Evolutionary conservation across 2,797 vertebrate genomes (phyloP), one percentile per base, ranked within the genome.

Genomic region (Anguilla anguilla): DNA sequence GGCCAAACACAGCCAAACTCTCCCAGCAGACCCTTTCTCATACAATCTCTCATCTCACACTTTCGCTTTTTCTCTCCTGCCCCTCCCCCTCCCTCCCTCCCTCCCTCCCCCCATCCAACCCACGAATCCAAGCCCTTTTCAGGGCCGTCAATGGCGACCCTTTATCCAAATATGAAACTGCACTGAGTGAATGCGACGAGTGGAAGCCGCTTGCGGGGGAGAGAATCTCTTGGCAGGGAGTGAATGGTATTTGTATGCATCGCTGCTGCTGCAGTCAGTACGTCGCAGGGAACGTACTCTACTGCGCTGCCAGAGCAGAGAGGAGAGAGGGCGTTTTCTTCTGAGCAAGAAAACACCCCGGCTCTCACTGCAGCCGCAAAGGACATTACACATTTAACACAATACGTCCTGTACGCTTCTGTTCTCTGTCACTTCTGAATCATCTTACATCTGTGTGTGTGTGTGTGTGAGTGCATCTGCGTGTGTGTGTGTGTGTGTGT

Each of bases 221-320:
- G 86, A 89, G 83, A 87, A 43, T 43, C 39, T 43, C 39, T 91
- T 53, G 51, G 51, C 51, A 53, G 90, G 90, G 90, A 91, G 91
- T 93, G 91, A 92, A 86, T 83, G 89, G 91, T 90, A 93, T 95
- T 90, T 91, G 92, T 91, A 93, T 92, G 93, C 93, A 93, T 92
- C 89, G 89, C 87, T 88, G 91, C 83, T 83, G 91, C 89, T 91
- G 91, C 91, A 89, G 91, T 88, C 91, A 19, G 6, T 91, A 90
- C 90, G 93, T 92, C 93, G 93, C 91, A 92, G 91, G 72, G 88
- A 90, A 46, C 88, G 90, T 85, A 91, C 92, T 93, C 93, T 93
- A 92, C 92, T 92, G 93, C 88, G 83, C 69, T 35, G 69, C 31
- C 69, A 74, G 31, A 35, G 69, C 69, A 74, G 28, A 74, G 86